Conservation (phyloP, 2,113 vertebrate species). For the Perca flavescens region DNA sequence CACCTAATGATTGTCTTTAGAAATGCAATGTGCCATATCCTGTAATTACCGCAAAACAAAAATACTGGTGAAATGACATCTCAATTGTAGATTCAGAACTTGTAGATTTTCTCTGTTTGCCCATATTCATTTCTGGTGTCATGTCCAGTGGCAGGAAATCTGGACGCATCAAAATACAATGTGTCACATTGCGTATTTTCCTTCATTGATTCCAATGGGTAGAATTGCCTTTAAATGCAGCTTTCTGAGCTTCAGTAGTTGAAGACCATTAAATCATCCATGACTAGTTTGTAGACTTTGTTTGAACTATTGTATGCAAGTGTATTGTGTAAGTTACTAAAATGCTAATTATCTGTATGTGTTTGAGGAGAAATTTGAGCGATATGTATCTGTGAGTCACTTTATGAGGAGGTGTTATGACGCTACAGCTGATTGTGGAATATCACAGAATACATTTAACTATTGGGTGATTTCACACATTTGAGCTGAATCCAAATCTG, state of each 20-base stretch:
- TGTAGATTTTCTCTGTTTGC: too few species aligned
- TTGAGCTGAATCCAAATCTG: constrained; percentile 17
- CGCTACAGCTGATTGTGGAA: constrained; percentile 30
- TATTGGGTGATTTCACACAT: constrained; percentile 21
- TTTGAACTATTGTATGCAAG: background rate
- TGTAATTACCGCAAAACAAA: too few species aligned
- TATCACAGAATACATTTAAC: constrained; percentile 50
- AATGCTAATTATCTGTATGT: constrained; percentile 28
- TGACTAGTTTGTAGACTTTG: background rate
- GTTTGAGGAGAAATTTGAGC: constrained; percentile 22
- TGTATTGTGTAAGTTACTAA: constrained; percentile 4
- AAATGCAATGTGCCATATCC: too few species aligned
- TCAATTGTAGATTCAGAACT: too few species aligned
- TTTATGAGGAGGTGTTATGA: constrained; percentile 46
- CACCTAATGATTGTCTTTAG: too few species aligned
- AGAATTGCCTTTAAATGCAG: constrained; percentile 6
- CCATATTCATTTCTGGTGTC: too few species aligned
- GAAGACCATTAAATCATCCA: background rate
- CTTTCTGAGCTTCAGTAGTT: constrained; percentile 2
- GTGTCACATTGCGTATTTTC: too few species aligned
- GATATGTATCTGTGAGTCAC: constrained; percentile 49
- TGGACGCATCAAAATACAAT: too few species aligned
- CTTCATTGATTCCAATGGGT: background rate
- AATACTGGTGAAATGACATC: too few species aligned
- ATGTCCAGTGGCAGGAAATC: too few species aligned